Evolutionary conservation across 1,140 invertebrate species (phyloP).

Genomic region (Calephelis nemesis): DNA sequence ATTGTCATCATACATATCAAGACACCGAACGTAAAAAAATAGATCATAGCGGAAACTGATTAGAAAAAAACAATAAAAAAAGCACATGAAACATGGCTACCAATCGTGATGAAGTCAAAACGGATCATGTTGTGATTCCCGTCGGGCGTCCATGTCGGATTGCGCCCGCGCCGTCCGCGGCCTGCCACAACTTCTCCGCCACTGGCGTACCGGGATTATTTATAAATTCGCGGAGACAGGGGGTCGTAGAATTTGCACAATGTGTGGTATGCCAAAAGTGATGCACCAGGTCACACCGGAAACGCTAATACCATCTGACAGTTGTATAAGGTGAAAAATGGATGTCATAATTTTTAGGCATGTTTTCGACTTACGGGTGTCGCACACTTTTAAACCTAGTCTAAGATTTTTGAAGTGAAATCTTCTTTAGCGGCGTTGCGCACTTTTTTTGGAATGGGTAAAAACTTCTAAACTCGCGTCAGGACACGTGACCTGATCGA

Average conservation of each 20-base stretch:
- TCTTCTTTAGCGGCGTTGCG: no score
- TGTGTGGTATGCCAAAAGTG: conserved; percentile 63
- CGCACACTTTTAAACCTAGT: no score
- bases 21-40: neutral
- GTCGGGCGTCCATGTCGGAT: conserved; percentile 52
- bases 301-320: conserved; percentile 33
- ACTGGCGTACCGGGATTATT: conserved; percentile 74
- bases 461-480: no score
- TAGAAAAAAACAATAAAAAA: neutral
- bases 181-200: conserved; percentile 67
- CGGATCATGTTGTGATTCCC: conserved; percentile 26
- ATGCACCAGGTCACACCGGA: conserved; percentile 64
- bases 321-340: neutral
- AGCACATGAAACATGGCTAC: neutral
- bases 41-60: no score
- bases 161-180: conserved; percentile 75
- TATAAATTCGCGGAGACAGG: conserved; percentile 75
- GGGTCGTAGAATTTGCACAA: conserved; percentile 77
- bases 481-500: no score
- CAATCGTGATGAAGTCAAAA: neutral
- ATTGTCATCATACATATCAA: neutral
- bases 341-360: no score
- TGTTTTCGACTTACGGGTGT: no score
- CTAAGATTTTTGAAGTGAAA: no score
- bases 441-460: no score